These are phyloP conservation scores for Aspidoscelis tigris DNA, from an alignment of 2,113 vertebrate genomes.

Conservation along the genomic window DNA sequence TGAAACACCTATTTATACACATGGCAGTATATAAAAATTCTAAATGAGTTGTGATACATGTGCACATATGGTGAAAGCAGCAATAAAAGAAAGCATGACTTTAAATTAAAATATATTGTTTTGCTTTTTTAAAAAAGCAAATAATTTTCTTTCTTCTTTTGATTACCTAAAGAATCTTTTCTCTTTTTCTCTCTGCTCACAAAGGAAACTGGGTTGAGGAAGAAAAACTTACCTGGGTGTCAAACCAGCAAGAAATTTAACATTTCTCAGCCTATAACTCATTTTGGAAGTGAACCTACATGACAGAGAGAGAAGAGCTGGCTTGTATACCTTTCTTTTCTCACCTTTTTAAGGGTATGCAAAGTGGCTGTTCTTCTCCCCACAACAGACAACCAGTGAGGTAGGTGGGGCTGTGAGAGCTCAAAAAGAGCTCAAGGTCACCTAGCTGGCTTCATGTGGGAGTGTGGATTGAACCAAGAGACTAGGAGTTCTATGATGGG, in stretches of 20 bases:
- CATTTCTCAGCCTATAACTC: neutral
- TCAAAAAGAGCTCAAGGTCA: too few species aligned
- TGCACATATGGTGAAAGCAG: neutral
- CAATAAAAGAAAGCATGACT: neutral
- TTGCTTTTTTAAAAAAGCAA: neutral
- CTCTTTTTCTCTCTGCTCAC: neutral
- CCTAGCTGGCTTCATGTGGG: too few species aligned
- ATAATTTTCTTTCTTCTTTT: neutral
- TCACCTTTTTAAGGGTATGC: too few species aligned
- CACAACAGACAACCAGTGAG: too few species aligned
- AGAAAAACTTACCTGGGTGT: neutral
- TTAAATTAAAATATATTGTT: neutral
- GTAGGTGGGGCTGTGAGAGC: too few species aligned
- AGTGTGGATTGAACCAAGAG: too few species aligned
- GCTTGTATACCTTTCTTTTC: too few species aligned
- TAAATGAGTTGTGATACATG: neutral
- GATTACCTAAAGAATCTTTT: neutral
- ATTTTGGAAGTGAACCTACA: neutral
- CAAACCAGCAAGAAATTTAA: neutral
- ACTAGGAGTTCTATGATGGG: too few species aligned
- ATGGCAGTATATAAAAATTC: neutral
- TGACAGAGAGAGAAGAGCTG: neutral
- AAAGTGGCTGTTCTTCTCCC: too few species aligned
- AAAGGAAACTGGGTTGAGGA: neutral
- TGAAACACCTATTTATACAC: neutral